Percentiles rank a stretch among this genome's conserved stretches.
Conservation (phyloP, 2,797 vertebrate genomes). For the Lagodon rhomboides region DNA sequence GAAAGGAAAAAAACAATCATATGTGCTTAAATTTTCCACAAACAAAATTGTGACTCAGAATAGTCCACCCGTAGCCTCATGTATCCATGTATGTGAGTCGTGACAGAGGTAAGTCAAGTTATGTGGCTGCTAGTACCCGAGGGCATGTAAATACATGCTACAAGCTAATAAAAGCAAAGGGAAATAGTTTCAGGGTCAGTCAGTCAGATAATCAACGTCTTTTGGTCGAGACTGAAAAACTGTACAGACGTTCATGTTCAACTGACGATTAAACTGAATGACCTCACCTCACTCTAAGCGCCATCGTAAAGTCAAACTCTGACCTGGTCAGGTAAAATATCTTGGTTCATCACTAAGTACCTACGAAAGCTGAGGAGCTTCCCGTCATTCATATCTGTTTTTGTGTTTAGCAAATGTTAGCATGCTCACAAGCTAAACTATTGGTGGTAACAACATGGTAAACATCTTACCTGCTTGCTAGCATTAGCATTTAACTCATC, state of each 20-base stretch:
- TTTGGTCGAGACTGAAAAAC: no score
- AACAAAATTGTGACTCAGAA: neutral
- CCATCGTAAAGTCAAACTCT: neutral
- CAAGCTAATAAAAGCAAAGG: neutral
- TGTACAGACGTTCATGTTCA: no score
- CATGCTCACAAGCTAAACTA: neutral
- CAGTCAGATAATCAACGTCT: no score
- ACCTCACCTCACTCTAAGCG: neutral
- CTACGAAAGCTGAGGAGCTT: neutral
- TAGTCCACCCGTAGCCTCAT: neutral
- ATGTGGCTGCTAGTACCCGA: neutral
- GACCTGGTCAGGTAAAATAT: no score
- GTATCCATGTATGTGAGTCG: neutral
- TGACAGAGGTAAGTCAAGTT: neutral
- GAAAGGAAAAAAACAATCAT: no score
- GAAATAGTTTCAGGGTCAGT: no score
- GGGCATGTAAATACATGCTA: neutral
- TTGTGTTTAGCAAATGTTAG: neutral
- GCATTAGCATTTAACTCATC: neutral
- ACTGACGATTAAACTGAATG: neutral
- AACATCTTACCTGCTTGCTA: neutral
- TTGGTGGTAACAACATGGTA: no score
- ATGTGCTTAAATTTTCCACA: no score
- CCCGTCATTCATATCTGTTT: neutral
- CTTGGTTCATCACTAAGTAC: neutral